Evolutionary conservation across 2,113 vertebrate genomes (phyloP), one percentile per base, ranked within the genome.

Genomic region (Ardeotis arabs): DNA sequence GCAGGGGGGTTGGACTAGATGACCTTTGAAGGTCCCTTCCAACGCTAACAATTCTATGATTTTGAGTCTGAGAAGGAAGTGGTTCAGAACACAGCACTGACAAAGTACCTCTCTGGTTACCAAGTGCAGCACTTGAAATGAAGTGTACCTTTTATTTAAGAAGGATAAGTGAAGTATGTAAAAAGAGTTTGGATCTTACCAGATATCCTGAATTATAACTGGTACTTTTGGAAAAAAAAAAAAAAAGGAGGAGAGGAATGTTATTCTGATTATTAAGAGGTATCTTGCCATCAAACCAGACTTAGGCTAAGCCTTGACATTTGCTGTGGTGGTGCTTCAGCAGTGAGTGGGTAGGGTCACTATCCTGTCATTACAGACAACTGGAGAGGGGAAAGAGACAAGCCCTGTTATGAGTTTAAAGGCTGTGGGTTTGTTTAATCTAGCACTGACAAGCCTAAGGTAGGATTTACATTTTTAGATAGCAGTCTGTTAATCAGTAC

Each of bases 261-360:
- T 10, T 50, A 31, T 2, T 23, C 45, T 56, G 29, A 5, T 41
- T 7, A 7, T 50, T 24, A 28, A 0, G 1, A 24, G 12, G 31
- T 9, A 7, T 33, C 19, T 20, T 7, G 10, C 20, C 55, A 58
- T 25, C 1, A 6, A 44, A 21, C 10, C 1, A 7, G n/a, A 29
- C 6, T 21, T 3, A 1, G 49, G 44, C 33, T 8, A 10, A 3
- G 3, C 66, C 22, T 45, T 2, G 33, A 11, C 39, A 2, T 3
- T 4, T 56, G 74, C 33, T 15, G 50, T 9, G 33, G 18, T 4
- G 20, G 31, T 45, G 45, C 37, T 60, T 3, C 39, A 37, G 64
- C 75, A 45, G 37, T 0, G 3, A 21, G 4, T 0, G 22, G 22
- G 18, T 3, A 7, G 20, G n/a, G n/a, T 21, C 23, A 14, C 12